Evolutionary conservation across 1,140 invertebrate species (phyloP), one percentile per base, ranked within the genome.

Genomic region (Phenacoccus solenopsis): DNA sequence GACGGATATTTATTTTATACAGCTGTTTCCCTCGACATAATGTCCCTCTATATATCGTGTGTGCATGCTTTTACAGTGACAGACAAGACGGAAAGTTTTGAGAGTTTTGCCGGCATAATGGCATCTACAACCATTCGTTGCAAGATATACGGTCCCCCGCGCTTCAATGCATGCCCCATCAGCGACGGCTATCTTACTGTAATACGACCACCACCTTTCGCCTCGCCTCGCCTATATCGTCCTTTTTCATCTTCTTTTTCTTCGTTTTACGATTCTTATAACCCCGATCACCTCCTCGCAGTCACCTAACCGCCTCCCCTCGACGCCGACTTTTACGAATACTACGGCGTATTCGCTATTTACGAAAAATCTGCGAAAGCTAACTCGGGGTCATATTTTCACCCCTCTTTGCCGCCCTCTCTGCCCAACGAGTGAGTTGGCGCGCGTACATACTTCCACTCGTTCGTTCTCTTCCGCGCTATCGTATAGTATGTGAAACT

Each of bases 21-120:
- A 71, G 68, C 71, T 71, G 71, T 71, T 71, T 68, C 56, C 69
- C 71, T 71, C 69, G 71, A 71, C 71, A 71, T 71, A 71, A 71
- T 69, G 71, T 71, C 71, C 71, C 68, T 71, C 71, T 71, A 71
- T 71, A 71, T 71, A 71, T 71, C 71, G 71, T 71, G 59, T 64
- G 59, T 64, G 59, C 59, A 64, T 64, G 59, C 59, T 64, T 64
- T 64, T 64, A 64, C 59, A 64, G 59, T 64, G 59, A 64, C 59
- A 64, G 59, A 64, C 59, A 64, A 64, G 59, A 64, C 59, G 59
- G 59, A 64, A 64, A 64, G 59, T 64, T 64, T 64, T 64, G 59
- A 64, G 59, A 64, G 59, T 64, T 64, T 64, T 64, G 59, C 59
- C 59, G 59, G 59, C 59, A 64, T 64, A 64, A 64, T 64, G 59